These are phyloP conservation scores for Nemopilema nomurai DNA, from an alignment of 30 jellyfish, hydroid and myxozoan species.

Conservation along the genomic window DNA sequence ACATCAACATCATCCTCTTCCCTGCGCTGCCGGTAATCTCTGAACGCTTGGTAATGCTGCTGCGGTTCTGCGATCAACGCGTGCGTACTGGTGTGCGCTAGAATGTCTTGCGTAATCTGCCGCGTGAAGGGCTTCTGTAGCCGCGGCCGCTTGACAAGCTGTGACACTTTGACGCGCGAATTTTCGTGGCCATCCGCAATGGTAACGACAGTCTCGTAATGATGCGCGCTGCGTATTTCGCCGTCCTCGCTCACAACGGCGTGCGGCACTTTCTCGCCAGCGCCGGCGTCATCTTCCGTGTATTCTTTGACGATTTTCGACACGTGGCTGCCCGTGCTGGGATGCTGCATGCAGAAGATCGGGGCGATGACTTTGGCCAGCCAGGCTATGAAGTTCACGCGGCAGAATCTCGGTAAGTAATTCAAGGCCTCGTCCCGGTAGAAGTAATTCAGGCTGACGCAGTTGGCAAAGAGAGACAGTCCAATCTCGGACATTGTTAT, in stretches of 20 bases:
- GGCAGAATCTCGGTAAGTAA: slow-evolving; percentile 61
- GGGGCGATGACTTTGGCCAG: slow-evolving; percentile 59
- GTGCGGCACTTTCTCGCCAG: slow-evolving; percentile 1
- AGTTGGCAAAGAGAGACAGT: slow-evolving; percentile 76
- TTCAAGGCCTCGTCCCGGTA: slow-evolving; percentile 78
- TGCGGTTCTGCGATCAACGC: slow-evolving; percentile 75
- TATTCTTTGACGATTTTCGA: slow-evolving; percentile 36
- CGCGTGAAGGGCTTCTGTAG: slow-evolving; percentile 35
- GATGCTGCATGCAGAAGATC: slow-evolving; percentile 69
- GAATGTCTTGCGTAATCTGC: slow-evolving; percentile 30
- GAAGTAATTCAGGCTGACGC: slow-evolving; percentile 72
- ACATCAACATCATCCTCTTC: slow-evolving; percentile 80
- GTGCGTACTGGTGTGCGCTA: slow-evolving; percentile 70
- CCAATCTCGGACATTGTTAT: slow-evolving; percentile 76
- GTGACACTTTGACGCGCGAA: slow-evolving; percentile 49
- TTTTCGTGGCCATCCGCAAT: slow-evolving; percentile 38
- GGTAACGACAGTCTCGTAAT: slow-evolving; percentile 58
- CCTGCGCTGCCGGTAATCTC: slow-evolving; percentile 48
- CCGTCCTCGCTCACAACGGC: slow-evolving; percentile 27
- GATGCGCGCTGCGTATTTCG: slow-evolving; percentile 15
- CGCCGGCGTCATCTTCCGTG: slow-evolving; percentile 34
- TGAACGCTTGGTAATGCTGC: slow-evolving; percentile 63
- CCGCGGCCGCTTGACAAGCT: slow-evolving; percentile 39
- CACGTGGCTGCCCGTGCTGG: slow-evolving; percentile 37
- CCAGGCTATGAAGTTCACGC: slow-evolving; percentile 67